These are phyloP conservation scores for Spicauda simplicius DNA, from an alignment of 2,888 invertebrate species.

Conservation along the genomic window DNA sequence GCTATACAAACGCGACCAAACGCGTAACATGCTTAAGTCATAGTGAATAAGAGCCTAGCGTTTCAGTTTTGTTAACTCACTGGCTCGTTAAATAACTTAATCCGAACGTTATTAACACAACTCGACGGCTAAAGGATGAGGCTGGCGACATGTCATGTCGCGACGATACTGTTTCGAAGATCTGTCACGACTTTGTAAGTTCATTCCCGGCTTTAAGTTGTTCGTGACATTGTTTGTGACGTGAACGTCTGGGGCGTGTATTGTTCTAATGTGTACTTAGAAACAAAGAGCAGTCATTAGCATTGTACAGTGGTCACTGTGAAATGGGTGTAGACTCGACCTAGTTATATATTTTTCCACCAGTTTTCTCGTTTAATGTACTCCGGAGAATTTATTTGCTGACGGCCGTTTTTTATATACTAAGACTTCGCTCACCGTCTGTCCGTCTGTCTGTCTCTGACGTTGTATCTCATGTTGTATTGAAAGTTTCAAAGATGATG, in stretches of 20 bases:
- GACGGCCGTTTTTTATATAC: too few species aligned
- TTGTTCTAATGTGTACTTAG: constrained; percentile 18
- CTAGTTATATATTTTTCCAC: not conserved
- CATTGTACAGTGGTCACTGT: constrained; percentile 4
- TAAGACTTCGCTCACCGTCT: too few species aligned
- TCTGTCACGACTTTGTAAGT: constrained; percentile 24
- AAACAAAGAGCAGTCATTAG: constrained; percentile 17
- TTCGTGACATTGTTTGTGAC: constrained; percentile 9
- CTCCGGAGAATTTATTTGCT: too few species aligned
- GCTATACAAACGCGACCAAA: too few species aligned
- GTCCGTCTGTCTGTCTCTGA: too few species aligned
- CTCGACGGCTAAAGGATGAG: constrained; percentile 1
- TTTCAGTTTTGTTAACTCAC: constrained; percentile 17
- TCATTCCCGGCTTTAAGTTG: constrained; percentile 19
- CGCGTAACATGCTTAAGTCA: too few species aligned
- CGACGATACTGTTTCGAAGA: constrained; percentile 12
- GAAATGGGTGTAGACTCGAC: not conserved
- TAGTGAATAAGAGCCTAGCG: not conserved
- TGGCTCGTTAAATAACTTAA: constrained; percentile 22
- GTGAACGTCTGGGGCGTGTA: constrained; percentile 4
- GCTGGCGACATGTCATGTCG: constrained; percentile 2
- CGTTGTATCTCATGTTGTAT: too few species aligned
- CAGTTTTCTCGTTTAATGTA: too few species aligned
- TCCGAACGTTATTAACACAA: constrained; percentile 18
- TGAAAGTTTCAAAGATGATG: too few species aligned